phyloP scores from a whole-genome alignment of 2,888 invertebrate genomes.

The Drosophila siamana region DNA sequence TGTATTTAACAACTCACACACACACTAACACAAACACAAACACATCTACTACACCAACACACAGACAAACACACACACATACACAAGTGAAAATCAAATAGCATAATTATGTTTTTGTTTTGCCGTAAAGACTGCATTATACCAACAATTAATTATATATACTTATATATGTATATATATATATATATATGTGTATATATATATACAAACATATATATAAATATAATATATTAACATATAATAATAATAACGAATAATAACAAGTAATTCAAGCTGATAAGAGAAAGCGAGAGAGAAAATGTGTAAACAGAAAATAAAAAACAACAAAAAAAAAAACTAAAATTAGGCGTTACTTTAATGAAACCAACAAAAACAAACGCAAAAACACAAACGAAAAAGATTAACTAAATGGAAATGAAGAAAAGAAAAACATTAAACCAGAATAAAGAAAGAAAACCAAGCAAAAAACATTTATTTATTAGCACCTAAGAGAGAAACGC shows the following conservation, averaged over 20 bases:
- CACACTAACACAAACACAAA: constrained; percentile 16
- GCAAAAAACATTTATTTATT: constrained; percentile 57
- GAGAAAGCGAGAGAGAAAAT: constrained; percentile 31
- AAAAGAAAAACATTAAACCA: constrained; percentile 7
- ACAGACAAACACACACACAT: constrained; percentile 9
- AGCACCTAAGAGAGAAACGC: constrained; percentile 39
- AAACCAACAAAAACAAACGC: not conserved
- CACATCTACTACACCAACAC: not conserved
- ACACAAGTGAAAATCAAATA: constrained; percentile 62
- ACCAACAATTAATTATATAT: constrained; percentile 81
- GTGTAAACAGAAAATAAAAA: constrained; percentile 30
- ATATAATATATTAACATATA: constrained; percentile 42
- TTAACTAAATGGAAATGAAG: constrained; percentile 26
- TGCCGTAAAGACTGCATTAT: constrained; percentile 85
- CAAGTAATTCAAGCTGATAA: constrained; percentile 11
- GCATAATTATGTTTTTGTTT: constrained; percentile 81
- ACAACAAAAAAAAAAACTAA: constrained; percentile 23
- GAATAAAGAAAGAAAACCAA: constrained; percentile 25
- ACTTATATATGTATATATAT: constrained; percentile 37
- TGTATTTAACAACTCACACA: constrained; percentile 55
- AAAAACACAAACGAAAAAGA: not conserved
- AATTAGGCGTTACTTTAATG: constrained; percentile 32
- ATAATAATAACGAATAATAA: constrained; percentile 12
- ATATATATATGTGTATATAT: constrained; percentile 25
- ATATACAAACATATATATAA: constrained; percentile 39